Conservation (phyloP, 2,113 vertebrate species). For the Shinisaurus crocodilurus region DNA sequence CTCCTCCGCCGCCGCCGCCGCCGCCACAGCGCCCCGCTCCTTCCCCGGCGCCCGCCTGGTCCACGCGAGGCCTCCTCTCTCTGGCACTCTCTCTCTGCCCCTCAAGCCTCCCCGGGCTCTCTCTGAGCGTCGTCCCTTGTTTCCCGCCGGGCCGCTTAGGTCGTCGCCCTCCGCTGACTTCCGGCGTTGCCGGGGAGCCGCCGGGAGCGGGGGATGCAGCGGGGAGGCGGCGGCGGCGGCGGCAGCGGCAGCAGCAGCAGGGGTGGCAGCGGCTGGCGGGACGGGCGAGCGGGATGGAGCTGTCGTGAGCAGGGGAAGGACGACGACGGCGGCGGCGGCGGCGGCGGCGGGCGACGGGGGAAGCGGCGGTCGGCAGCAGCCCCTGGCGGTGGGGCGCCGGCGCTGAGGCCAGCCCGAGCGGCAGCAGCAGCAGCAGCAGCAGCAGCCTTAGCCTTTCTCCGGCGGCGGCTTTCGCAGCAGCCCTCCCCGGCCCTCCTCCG, state of each 20-base stretch:
- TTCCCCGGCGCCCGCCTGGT: too few species aligned
- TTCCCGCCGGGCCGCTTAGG: conserved; percentile 78
- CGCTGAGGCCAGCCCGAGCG: neutral
- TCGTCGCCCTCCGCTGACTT: conserved; percentile 78
- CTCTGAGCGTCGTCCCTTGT: conserved; percentile 52
- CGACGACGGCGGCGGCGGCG: conserved; percentile 39
- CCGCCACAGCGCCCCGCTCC: too few species aligned
- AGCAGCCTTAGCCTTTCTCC: neutral
- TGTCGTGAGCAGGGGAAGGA: conserved; percentile 59
- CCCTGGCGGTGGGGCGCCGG: conserved; percentile 47
- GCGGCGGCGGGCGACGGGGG: conserved; percentile 66
- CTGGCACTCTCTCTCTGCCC: too few species aligned
- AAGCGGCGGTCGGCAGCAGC: conserved; percentile 64
- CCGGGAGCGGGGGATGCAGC: conserved; percentile 70
- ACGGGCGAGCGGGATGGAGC: conserved; percentile 74
- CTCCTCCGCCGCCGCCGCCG: too few species aligned
- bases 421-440: neutral
- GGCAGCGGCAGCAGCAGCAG: too few species aligned
- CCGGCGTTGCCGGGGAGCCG: conserved; percentile 80
- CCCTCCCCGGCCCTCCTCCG: neutral
- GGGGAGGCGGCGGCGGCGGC: conserved; percentile 29
- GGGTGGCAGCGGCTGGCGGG: conserved; percentile 43
- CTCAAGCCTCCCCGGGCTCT: neutral
- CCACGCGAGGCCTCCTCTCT: rapidly evolving
- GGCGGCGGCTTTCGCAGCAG: neutral